These are phyloP conservation scores for Characodon lateralis DNA, from an alignment of 2,797 vertebrate genomes.

Conservation along the genomic window DNA sequence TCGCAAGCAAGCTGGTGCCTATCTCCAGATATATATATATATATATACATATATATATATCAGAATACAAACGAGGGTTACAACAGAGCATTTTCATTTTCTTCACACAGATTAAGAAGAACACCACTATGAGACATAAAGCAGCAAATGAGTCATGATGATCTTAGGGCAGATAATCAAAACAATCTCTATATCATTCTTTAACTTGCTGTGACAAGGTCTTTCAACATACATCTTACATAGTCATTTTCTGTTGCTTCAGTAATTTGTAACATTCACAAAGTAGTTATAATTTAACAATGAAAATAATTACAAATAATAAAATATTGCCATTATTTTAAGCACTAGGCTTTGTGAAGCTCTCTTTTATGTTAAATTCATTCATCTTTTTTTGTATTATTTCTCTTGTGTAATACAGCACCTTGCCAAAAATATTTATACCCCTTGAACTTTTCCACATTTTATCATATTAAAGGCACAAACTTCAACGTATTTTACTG, in stretches of 20 bases:
- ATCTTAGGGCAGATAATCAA: neutral
- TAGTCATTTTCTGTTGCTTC: neutral
- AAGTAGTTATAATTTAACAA: neutral
- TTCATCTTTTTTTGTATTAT: neutral
- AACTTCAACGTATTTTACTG: too few species aligned
- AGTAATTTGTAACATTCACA: neutral
- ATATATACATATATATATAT: too few species aligned
- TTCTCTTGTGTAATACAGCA: neutral
- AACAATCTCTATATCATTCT: constrained; percentile 3
- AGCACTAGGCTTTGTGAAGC: neutral
- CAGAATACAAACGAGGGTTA: neutral
- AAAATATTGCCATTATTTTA: neutral
- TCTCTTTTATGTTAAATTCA: neutral
- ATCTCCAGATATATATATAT: too few species aligned
- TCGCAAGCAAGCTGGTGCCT: too few species aligned
- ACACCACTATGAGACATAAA: neutral
- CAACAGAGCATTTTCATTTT: neutral
- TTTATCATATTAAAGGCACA: too few species aligned
- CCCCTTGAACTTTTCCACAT: too few species aligned
- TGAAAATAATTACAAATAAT: neutral
- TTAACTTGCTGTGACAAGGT: neutral
- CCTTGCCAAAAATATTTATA: too few species aligned
- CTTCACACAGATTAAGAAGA: too few species aligned
- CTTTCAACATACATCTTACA: neutral
- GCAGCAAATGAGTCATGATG: neutral